Evolutionary conservation across 2,888 invertebrate species (phyloP), one percentile per base, ranked within the genome.

Genomic region (Mesochorus sp.): DNA sequence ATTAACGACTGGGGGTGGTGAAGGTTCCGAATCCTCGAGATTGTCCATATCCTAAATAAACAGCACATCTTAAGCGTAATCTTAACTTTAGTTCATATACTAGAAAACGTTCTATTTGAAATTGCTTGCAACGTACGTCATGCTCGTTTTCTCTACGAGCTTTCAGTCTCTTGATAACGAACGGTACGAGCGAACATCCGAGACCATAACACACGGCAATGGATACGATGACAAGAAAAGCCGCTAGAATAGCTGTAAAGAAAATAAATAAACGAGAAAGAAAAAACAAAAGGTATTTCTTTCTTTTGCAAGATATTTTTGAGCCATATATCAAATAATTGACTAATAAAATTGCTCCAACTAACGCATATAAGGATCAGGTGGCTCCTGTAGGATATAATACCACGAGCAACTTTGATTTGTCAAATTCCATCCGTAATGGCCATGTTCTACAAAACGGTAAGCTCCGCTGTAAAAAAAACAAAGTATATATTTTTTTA

Each of bases 361-460:
- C 89, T 88, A 85, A 91, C 91, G 90, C 70, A 90, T 82, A 80
- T 90, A 90, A 19, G 85, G 82, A 75, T 88, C 83, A n/a, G 80
- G 74, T 55, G 91, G 87, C 70, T 88, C 80, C 37, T 72, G 78
- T 26, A 88, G 76, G 4, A 82, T 80, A 64, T 88, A 86, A 75
- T 90, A 80, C 3, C 77, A 8, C 0, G 88, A 86, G 75, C 91
- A 91, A 1, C 78, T 17, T 10, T 78, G 66, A 0, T 76, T 47
- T 0, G 88, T 86, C 61, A 91, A 80, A 82, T 91, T 91, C 90
- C 91, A 91, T 31, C 88, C 87, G 80, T 92, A 92, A 49, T 84
- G 82, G 4, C 91, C 91, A 81, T 91, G 86, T 75, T 92, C 90
- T 68, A 85, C 86, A 68, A 92, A 91, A 31, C 71, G 76, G 59